Percentiles rank a stretch among this genome's conserved stretches.
phyloP scores from a whole-genome alignment of 1,140 invertebrate species.

The Vollenhovia emeryi region DNA sequence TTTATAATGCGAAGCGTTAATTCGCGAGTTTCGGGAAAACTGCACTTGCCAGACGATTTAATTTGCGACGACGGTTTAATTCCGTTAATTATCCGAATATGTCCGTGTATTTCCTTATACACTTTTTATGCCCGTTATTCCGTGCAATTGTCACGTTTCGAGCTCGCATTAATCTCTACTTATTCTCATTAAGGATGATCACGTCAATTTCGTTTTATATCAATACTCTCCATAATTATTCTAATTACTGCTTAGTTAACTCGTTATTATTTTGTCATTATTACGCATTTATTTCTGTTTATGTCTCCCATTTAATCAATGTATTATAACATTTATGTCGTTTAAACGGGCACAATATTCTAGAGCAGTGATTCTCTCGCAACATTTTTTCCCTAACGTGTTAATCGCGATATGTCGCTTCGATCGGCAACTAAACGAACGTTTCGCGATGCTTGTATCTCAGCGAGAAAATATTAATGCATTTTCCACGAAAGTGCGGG shows the following conservation, averaged over 20 bases:
- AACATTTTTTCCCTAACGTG: not conserved
- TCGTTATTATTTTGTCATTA: constrained; percentile 44
- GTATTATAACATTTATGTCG: not conserved
- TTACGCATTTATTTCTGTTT: constrained; percentile 35
- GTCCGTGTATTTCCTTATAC: not conserved
- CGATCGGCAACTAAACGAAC: too few relatives aligned
- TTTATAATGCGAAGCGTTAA: not conserved
- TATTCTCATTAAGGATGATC: constrained; percentile 25
- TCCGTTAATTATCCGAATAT: not conserved
- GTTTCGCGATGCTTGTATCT: not conserved
- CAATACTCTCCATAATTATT: constrained; percentile 10
- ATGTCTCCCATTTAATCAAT: constrained; percentile 38
- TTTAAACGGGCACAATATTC: not conserved
- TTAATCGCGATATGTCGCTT: too few relatives aligned
- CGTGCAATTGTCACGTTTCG: constrained; percentile 12
- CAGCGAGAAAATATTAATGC: not conserved
- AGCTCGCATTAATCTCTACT: constrained; percentile 39
- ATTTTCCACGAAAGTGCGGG: not conserved
- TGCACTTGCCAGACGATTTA: not conserved
- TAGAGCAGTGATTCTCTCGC: constrained; percentile 14
- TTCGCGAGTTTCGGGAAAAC: not conserved
- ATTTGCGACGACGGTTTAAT: not conserved
- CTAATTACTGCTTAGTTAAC: constrained; percentile 41
- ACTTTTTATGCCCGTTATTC: not conserved
- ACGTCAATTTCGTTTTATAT: constrained; percentile 17